Base-by-base conservation (phyloP, 2,888 invertebrate species). In the Apodemia mormo region DNA sequence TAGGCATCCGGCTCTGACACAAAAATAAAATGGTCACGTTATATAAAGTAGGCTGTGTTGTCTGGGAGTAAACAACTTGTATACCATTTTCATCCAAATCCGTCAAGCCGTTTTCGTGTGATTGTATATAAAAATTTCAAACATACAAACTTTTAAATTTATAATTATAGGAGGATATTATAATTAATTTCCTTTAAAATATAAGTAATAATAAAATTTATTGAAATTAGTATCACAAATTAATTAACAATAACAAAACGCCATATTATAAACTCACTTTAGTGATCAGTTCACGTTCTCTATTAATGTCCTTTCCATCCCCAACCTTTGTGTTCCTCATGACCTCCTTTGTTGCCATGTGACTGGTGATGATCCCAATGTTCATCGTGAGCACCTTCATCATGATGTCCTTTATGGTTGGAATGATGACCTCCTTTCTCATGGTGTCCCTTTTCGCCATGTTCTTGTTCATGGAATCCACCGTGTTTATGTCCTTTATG, bases 401-500 rank as follows among this genome's bases (percentile, higher is more conserved):
- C 95, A 83, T 97, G 96, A 87, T 96, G 96, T 1, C 97, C 97
- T 76, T 96, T 95, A 79, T 96, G 95, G 68, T 96, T 96, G 80
- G 96, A 94, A 84, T 96, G 95, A 82, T 97, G 96, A 71, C 95
- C 95, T 14, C 97, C 97, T 81, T 97, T 95, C 80, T 96, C 96
- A 80, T 96, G 95, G 79, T 95, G 95, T 3, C 96, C 96, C 82
- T 97, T 96, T 84, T 96, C 95, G 64, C 96, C 97, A 74, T 96
- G 95, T 80, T 96, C 95, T 78, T 96, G 96, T 80, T 96, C 96
- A 78, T 97, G 95, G 82, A 96, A 95, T 12, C 95, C 96, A 67
- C 95, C 95, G 76, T 96, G 94, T 78, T 96, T 95, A 84, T 96
- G 96, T 9, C 96, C 96, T 77, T 96, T 96, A 87, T 97, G 96